Evolutionary conservation across 2,888 invertebrate species (phyloP).

Genomic region (Zonitis immaculata): DNA sequence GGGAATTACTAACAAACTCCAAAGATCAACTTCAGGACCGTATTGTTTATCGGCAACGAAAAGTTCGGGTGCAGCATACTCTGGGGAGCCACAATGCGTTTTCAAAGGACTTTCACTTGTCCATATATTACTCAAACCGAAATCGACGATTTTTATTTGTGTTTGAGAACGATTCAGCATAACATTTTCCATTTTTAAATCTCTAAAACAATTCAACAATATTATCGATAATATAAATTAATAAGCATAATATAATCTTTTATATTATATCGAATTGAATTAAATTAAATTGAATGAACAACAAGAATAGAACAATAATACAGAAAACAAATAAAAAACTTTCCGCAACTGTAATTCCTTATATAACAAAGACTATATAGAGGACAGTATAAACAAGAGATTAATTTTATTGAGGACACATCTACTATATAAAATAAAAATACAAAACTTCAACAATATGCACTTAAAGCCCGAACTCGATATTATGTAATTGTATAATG

Average conservation of each 20-base stretch:
- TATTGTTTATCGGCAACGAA: slow-evolving; percentile 65
- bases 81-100: slow-evolving; percentile 75
- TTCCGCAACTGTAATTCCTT: slow-evolving; percentile 8
- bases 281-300: neutral
- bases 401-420: slow-evolving; percentile 19
- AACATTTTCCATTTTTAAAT: slow-evolving; percentile 76
- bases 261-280: no score
- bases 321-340: neutral
- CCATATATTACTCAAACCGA: slow-evolving; percentile 69
- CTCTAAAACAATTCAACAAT: slow-evolving; percentile 57
- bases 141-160: slow-evolving; percentile 71
- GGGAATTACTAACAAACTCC: slow-evolving; percentile 53
- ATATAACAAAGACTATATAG: slow-evolving; percentile 11
- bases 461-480: slow-evolving; percentile 26
- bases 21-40: slow-evolving; percentile 72
- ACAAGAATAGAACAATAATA: neutral
- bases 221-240: no score
- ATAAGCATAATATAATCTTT: no score
- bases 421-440: slow-evolving; percentile 10
- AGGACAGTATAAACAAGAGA: slow-evolving; percentile 6
- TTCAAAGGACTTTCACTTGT: slow-evolving; percentile 56
- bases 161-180: slow-evolving; percentile 64
- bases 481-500: slow-evolving; percentile 30
- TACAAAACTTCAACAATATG: slow-evolving; percentile 27
- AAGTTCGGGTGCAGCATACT: slow-evolving; percentile 75